These are phyloP conservation scores for Epizoanthus stellaris DNA, from an alignment of 92 coral and sea anemone genomes.

Conservation along the genomic window DNA sequence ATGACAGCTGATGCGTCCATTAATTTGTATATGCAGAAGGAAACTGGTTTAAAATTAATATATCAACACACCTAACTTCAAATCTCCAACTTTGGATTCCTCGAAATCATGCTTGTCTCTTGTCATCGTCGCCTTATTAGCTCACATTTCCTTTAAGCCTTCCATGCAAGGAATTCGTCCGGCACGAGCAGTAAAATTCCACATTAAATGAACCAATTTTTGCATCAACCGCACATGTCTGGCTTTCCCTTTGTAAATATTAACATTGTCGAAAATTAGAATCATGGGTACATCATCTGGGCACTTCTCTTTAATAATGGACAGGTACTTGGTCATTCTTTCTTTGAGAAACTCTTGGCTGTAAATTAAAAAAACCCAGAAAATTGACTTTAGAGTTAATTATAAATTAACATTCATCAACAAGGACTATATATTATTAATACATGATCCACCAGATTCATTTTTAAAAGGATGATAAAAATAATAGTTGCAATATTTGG, in stretches of 20 bases:
- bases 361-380: slow-evolving; percentile 12
- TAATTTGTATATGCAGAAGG: no score
- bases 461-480: no score
- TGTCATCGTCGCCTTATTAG: not conserved
- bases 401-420: no score
- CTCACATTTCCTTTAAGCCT: slow-evolving; percentile 14
- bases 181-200: slow-evolving; percentile 54
- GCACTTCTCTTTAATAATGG: slow-evolving; percentile 19
- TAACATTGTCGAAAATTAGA: slow-evolving; percentile 44
- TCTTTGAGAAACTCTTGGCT: slow-evolving; percentile 49
- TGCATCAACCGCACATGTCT: slow-evolving; percentile 47
- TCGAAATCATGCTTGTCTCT: not conserved
- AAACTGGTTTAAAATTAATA: no score
- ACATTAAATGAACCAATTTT: slow-evolving; percentile 43
- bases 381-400: not conserved
- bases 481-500: no score
- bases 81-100: not conserved
- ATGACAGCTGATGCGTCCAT: no score
- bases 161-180: slow-evolving; percentile 35
- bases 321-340: slow-evolving; percentile 33
- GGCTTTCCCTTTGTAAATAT: slow-evolving; percentile 54
- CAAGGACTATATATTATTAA: no score
- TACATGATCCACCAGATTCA: no score
- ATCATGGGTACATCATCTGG: slow-evolving; percentile 44
- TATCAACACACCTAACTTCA: not conserved